Evolutionary conservation across 64 coral and sea anemone species (phyloP).

Genomic region (Dendronephthya gigantea): DNA sequence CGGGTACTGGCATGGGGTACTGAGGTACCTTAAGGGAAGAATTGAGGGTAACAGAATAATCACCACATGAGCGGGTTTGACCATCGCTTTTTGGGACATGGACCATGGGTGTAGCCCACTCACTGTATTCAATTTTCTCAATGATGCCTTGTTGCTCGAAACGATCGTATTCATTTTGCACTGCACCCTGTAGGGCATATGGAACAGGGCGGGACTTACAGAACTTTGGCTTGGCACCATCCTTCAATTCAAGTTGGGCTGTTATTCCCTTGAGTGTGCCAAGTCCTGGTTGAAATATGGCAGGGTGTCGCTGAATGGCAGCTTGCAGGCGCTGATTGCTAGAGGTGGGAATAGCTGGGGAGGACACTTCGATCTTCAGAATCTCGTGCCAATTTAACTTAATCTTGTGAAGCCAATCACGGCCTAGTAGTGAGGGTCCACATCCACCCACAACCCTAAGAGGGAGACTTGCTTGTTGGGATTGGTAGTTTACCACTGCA

Average conservation of each 20-base stretch:
- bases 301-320: no score
- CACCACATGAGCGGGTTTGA: neutral
- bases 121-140: conserved; percentile 2
- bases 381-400: no score
- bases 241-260: neutral
- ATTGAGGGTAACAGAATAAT: neutral
- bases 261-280: neutral
- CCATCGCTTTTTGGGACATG: neutral
- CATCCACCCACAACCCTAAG: no score
- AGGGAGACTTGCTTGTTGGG: no score
- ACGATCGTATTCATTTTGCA: neutral
- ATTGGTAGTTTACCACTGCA: no score
- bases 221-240: neutral
- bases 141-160: neutral
- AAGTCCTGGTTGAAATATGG: neutral
- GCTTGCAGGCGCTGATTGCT: no score
- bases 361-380: no score
- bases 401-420: no score
- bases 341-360: no score
- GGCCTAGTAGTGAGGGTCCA: no score
- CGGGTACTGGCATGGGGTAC: neutral
- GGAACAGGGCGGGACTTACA: neutral
- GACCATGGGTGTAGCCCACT: neutral
- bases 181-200: neutral
- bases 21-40: neutral